These are phyloP conservation scores for Malthinus flaveolus DNA, from an alignment of 2,888 invertebrate genomes.

Conservation along the genomic window DNA sequence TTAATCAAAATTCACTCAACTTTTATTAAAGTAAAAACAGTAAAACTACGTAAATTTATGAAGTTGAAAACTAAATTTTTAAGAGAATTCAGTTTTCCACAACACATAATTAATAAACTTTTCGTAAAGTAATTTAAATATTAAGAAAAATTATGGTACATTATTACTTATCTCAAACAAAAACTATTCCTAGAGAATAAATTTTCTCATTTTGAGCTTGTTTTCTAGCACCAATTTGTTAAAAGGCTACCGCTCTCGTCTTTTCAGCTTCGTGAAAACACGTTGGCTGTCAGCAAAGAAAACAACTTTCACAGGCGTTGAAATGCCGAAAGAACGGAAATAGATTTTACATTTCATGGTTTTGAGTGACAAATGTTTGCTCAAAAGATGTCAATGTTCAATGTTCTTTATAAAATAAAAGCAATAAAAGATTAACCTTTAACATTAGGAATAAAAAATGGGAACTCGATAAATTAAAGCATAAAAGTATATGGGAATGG, in stretches of 20 bases:
- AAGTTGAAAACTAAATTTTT: too few species aligned
- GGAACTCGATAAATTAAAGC: too few species aligned
- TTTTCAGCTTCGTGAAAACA: slow-evolving; percentile 11
- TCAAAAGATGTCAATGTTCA: slow-evolving; percentile 10
- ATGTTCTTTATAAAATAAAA: slow-evolving; percentile 5
- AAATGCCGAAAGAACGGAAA: slow-evolving; percentile 9
- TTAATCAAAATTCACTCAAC: too few species aligned
- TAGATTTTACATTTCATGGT: slow-evolving; percentile 18
- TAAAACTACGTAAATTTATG: too few species aligned
- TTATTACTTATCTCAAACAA: too few species aligned
- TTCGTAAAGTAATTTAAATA: too few species aligned
- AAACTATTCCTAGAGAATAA: slow-evolving; percentile 2
- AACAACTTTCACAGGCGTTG: slow-evolving; percentile 17
- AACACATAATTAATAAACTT: too few species aligned
- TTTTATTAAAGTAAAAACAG: too few species aligned
- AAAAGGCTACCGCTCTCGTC: slow-evolving; percentile 14
- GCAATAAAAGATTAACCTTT: background rate
- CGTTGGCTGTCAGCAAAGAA: slow-evolving; percentile 15
- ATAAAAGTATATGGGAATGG: too few species aligned
- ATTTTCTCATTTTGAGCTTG: slow-evolving; percentile 6
- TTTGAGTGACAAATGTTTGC: slow-evolving; percentile 17
- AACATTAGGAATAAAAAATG: background rate
- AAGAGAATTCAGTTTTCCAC: too few species aligned
- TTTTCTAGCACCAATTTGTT: slow-evolving; percentile 19
- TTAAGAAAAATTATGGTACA: background rate